These are phyloP conservation scores for Empidonax alnorum DNA, from an alignment of 2,113 vertebrate genomes.

Conservation along the genomic window DNA sequence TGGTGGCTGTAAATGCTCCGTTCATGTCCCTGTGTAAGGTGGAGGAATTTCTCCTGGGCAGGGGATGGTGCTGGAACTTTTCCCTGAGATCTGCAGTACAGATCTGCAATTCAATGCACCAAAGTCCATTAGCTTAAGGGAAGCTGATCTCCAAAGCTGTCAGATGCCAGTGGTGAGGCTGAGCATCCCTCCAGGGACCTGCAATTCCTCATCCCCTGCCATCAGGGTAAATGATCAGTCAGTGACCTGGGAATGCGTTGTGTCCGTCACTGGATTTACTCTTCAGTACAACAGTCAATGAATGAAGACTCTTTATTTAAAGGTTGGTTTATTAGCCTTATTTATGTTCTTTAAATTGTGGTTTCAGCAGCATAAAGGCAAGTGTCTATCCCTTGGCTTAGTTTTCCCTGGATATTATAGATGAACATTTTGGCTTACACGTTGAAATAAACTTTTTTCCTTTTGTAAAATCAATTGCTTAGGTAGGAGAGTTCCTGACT, in stretches of 20 bases:
- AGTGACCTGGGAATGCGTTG: rapidly evolving
- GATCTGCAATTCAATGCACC: neutral
- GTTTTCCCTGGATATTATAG: neutral
- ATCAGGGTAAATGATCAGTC: neutral
- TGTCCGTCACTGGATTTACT: neutral
- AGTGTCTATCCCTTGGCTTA: neutral
- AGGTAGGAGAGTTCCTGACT: constrained; percentile 39
- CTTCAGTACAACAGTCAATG: neutral
- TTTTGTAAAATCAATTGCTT: constrained; percentile 36
- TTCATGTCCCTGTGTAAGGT: neutral
- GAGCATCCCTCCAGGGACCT: neutral
- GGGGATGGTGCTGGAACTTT: neutral
- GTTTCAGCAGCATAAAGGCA: neutral
- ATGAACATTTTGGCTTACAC: neutral
- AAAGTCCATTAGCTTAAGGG: neutral
- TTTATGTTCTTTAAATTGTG: neutral
- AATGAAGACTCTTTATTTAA: neutral
- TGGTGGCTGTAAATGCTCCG: neutral
- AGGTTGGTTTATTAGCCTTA: neutral
- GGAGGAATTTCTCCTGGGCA: neutral
- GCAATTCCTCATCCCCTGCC: neutral
- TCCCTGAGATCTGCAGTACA: neutral
- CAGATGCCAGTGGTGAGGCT: neutral
- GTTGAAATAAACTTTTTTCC: constrained; percentile 21
- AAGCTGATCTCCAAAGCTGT: neutral